A percentile compares a stretch with the other conserved stretches of the same genome.
Evolutionary conservation across 2,797 vertebrate species (phyloP).

Genomic region (Tokudaia muenninki): DNA sequence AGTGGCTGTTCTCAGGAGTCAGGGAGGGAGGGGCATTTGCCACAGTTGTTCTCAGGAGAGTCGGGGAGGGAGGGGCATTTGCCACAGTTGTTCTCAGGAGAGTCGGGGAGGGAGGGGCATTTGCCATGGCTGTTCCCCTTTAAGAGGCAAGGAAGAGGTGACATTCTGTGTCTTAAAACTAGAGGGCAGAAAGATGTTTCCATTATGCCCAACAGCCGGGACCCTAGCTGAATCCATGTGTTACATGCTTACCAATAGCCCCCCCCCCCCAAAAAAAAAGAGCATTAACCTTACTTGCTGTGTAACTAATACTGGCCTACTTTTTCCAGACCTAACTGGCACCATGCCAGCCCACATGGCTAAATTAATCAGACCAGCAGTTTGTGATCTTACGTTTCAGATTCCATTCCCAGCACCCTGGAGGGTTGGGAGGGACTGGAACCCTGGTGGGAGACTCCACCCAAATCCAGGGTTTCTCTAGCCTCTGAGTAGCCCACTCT

Average conservation of each 20-base stretch:
- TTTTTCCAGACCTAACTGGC: conserved; percentile 70
- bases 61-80: neutral
- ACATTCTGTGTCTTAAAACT: neutral
- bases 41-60: neutral
- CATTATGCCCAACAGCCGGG: neutral
- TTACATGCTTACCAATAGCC: neutral
- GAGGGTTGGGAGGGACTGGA: neutral
- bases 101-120: neutral
- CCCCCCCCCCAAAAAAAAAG: neutral
- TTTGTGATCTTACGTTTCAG: conserved; percentile 22
- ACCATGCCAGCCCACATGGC: conserved; percentile 49
- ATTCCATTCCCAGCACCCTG: conserved; percentile 69
- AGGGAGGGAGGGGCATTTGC: neutral
- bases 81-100: neutral
- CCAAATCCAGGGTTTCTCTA: conserved; percentile 34
- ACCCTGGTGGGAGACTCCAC: neutral
- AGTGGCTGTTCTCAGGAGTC: neutral
- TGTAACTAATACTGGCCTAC: conserved; percentile 41
- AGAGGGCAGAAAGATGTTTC: neutral
- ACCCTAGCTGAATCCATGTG: neutral
- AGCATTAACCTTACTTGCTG: neutral
- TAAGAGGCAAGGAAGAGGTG: conserved; percentile 5
- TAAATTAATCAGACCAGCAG: conserved; percentile 30
- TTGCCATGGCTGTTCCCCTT: neutral
- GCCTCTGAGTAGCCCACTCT: neutral